A percentile compares a stretch with the other conserved stretches of the same genome.
Evolutionary conservation across 2,888 invertebrate genomes (phyloP).

Genomic region (Thumatha senex): DNA sequence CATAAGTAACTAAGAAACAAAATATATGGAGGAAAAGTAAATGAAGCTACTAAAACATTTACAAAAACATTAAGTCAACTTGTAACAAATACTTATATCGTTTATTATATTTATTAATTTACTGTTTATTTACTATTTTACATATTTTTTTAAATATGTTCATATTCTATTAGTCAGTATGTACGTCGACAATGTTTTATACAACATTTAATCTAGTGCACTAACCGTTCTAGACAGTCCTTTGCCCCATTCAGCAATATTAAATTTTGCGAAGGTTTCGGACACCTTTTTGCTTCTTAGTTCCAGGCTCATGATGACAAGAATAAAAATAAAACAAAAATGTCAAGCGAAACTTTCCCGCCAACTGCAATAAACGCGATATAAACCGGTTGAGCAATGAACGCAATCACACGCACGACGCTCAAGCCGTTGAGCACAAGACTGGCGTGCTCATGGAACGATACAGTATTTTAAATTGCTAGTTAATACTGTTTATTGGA

Average conservation of each 20-base stretch:
- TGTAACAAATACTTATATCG: too few species aligned
- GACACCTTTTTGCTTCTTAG: constrained; percentile 71
- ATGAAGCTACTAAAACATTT: too few species aligned
- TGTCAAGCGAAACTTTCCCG: constrained; percentile 58
- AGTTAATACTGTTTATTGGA: constrained; percentile 45
- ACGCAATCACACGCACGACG: constrained; percentile 55
- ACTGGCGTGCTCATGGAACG: constrained; percentile 55
- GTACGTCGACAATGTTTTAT: not conserved
- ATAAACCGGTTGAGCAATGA: constrained; percentile 34
- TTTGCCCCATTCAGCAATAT: constrained; percentile 73
- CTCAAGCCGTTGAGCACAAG: constrained; percentile 50
- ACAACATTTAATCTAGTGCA: constrained; percentile 28
- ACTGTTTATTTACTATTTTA: too few species aligned
- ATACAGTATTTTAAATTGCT: constrained; percentile 52
- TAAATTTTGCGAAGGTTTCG: constrained; percentile 74
- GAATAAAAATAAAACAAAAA: constrained; percentile 27
- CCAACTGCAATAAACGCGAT: constrained; percentile 48
- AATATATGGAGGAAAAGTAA: too few species aligned
- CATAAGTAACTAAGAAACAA: too few species aligned
- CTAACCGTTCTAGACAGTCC: constrained; percentile 56
- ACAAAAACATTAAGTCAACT: too few species aligned
- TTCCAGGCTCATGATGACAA: constrained; percentile 70
- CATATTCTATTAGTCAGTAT: not conserved
- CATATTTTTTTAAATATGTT: not conserved
- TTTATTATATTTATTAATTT: too few species aligned